Evolutionary conservation across 2,797 vertebrate species (phyloP).

Genomic region (Percopsis omiscomaycus): DNA sequence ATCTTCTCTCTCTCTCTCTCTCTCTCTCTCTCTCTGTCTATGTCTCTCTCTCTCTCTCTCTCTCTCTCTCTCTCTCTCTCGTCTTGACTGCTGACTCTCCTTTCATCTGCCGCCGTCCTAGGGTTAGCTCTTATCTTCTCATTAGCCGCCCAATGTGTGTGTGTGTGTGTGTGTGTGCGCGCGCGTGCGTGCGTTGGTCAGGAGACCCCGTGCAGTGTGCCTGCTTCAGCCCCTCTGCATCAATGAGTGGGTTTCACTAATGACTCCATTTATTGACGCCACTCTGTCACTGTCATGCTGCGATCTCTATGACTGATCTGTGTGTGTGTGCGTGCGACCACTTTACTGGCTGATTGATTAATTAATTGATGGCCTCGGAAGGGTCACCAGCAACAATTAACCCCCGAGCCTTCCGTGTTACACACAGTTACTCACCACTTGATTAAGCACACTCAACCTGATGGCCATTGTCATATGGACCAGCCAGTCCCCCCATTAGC

Average conservation of each 20-base stretch:
- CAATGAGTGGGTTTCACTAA: conserved; percentile 29
- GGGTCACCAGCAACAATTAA: not conserved
- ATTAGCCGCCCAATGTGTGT: not conserved
- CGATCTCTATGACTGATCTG: conserved; percentile 41
- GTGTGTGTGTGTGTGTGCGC: not conserved
- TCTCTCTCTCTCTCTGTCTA: too few relatives aligned
- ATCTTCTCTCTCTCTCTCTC: too few relatives aligned
- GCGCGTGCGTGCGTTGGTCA: not conserved
- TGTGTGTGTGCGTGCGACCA: conserved; percentile 1
- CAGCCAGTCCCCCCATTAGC: not conserved
- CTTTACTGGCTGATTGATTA: not conserved
- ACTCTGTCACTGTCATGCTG: conserved; percentile 42
- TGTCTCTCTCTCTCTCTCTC: not conserved
- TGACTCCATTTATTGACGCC: conserved; percentile 31
- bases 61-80: not conserved
- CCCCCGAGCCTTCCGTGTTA: not conserved
- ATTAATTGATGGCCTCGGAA: conserved; percentile 21
- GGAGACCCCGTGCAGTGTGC: not conserved
- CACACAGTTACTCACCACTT: conserved; percentile 1
- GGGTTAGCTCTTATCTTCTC: not conserved
- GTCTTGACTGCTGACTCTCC: not conserved
- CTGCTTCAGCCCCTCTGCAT: conserved; percentile 7
- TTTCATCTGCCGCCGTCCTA: not conserved
- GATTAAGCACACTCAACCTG: conserved; percentile 6
- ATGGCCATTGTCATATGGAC: not conserved